Percentiles rank a stretch among this genome's conserved stretches.
Evolutionary conservation across 1,140 invertebrate species (phyloP).

Genomic region (Oppia nitens): DNA sequence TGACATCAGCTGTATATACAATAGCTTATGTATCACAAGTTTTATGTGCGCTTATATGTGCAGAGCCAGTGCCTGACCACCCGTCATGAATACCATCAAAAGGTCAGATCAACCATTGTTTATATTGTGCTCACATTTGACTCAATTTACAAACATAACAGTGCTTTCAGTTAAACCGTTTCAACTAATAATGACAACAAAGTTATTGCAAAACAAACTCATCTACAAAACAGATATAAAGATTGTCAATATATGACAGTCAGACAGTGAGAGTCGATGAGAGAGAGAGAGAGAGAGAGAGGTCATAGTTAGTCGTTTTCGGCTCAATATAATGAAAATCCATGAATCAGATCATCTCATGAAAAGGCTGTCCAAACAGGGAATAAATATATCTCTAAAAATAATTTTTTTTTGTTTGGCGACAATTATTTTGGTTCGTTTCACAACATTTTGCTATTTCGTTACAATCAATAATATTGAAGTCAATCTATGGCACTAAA

Average conservation of each 20-base stretch:
- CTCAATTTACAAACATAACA: background rate
- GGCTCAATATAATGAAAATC: background rate
- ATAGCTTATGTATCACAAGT: too few species aligned
- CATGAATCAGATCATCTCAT: background rate
- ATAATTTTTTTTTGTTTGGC: background rate
- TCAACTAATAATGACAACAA: background rate
- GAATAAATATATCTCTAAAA: too few species aligned
- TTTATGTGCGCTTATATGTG: too few species aligned
- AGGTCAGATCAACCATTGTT: background rate
- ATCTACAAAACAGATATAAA: too few species aligned
- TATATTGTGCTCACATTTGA: background rate
- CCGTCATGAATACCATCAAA: background rate
- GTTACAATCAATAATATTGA: too few species aligned
- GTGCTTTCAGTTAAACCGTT: background rate
- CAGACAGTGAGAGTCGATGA: too few species aligned
- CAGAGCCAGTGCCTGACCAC: too few species aligned
- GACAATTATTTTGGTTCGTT: background rate
- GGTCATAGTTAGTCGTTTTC: background rate
- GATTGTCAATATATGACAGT: too few species aligned
- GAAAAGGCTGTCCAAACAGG: background rate
- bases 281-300: too few species aligned
- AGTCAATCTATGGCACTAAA: too few species aligned
- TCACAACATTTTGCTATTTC: background rate
- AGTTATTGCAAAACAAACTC: background rate
- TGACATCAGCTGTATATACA: background rate